Evolutionary conservation across 2,888 invertebrate species (phyloP).

Genomic region (Cheilosia grossa): DNA sequence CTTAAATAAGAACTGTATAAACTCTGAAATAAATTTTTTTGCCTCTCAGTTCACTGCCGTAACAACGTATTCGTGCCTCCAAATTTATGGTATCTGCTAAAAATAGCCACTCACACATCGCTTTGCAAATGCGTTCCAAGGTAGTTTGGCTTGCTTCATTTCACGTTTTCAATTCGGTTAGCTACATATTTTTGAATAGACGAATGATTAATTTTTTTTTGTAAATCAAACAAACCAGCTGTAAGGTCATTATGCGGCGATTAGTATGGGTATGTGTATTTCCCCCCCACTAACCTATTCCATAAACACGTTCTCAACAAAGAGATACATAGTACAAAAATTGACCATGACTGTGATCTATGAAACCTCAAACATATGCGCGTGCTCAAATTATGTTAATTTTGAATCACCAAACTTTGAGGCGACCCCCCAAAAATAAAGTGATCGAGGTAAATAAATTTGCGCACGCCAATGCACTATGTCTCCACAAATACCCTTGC

Average conservation of each 20-base stretch:
- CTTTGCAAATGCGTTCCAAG: slow-evolving; percentile 54
- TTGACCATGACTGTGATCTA: slow-evolving; percentile 72
- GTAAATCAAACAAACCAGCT: slow-evolving; percentile 27
- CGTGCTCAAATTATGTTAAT: slow-evolving; percentile 5
- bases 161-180: slow-evolving; percentile 49
- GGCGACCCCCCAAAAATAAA: slow-evolving; percentile 20
- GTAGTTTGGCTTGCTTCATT: slow-evolving; percentile 51
- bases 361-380: slow-evolving; percentile 41
- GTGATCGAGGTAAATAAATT: not conserved
- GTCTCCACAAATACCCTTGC: slow-evolving; percentile 36
- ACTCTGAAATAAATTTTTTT: not conserved
- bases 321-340: slow-evolving; percentile 8
- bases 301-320: slow-evolving; percentile 39
- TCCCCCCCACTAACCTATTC: not conserved
- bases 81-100: not conserved
- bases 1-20: not conserved
- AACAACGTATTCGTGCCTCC: slow-evolving; percentile 15
- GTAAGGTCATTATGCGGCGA: slow-evolving; percentile 62
- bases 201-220: slow-evolving; percentile 39
- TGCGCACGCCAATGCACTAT: slow-evolving; percentile 56
- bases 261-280: slow-evolving; percentile 3
- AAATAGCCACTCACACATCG: slow-evolving; percentile 17
- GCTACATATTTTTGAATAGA: slow-evolving; percentile 36
- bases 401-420: slow-evolving; percentile 14
- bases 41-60: not conserved